Percentiles rank a stretch among this genome's conserved stretches.
These are phyloP conservation scores for Podocnemis expansa DNA, from an alignment of 2,113 vertebrate genomes.

Conservation along the genomic window DNA sequence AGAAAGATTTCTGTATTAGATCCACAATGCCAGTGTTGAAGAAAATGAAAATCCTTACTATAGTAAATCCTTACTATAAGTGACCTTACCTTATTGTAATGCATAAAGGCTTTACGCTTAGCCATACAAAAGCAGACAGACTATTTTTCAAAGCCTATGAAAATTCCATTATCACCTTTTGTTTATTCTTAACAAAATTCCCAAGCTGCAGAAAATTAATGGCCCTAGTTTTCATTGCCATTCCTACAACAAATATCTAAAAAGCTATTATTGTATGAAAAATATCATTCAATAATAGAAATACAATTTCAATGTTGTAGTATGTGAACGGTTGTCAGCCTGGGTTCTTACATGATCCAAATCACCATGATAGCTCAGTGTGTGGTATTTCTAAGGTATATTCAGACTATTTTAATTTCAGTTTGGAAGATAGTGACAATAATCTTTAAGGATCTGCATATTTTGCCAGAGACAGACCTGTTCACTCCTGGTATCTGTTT, in stretches of 20 bases:
- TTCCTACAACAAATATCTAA: not conserved
- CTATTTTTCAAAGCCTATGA: constrained; percentile 12
- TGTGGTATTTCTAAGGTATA: not conserved
- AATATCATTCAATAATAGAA: not conserved
- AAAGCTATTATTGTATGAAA: not conserved
- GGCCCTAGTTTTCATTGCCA: not conserved
- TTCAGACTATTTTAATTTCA: not conserved
- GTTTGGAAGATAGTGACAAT: not conserved
- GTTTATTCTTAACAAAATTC: constrained; percentile 12
- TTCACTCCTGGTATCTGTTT: rapidly evolving
- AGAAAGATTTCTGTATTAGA: constrained; percentile 38
- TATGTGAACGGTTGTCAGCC: not conserved
- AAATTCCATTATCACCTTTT: not conserved
- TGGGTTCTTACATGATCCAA: not conserved
- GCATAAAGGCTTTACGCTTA: not conserved
- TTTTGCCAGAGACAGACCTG: not conserved
- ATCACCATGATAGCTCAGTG: not conserved
- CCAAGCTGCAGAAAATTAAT: not conserved
- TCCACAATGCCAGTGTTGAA: not conserved
- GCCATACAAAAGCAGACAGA: not conserved
- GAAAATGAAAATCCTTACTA: constrained; percentile 21
- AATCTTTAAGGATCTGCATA: not conserved
- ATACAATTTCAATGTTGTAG: not conserved
- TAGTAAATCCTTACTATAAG: not conserved
- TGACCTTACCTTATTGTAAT: constrained; percentile 50